Percentiles rank a stretch among this genome's conserved stretches.
These are phyloP conservation scores for Sarcophaga carnaria DNA, from an alignment of 2,888 invertebrate species.

Conservation along the genomic window DNA sequence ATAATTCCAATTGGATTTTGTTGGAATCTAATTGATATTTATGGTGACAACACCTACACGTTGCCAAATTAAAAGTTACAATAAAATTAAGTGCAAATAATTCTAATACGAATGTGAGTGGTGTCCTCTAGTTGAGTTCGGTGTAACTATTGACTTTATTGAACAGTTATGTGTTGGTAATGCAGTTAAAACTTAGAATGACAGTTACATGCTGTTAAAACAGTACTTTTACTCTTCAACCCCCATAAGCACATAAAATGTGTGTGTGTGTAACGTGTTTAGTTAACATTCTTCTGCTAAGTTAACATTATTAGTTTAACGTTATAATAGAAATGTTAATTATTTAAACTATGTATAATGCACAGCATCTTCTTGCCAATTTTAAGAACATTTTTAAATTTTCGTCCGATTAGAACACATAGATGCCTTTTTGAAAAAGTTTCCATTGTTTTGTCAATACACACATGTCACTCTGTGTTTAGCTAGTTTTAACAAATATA, in stretches of 20 bases:
- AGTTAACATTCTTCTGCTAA: background rate
- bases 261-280: slow-evolving; percentile 1
- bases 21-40: slow-evolving; percentile 22
- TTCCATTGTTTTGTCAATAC: too few relatives aligned
- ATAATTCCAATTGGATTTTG: slow-evolving; percentile 37
- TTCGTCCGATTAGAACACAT: too few relatives aligned
- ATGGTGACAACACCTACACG: slow-evolving; percentile 27
- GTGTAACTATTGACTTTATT: background rate
- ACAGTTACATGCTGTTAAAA: slow-evolving; percentile 67
- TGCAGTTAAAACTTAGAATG: slow-evolving; percentile 23
- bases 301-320: background rate
- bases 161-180: slow-evolving; percentile 59
- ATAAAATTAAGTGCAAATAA: slow-evolving; percentile 8
- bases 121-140: slow-evolving; percentile 63
- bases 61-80: slow-evolving; percentile 22
- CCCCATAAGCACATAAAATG: slow-evolving; percentile 16
- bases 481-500: too few relatives aligned
- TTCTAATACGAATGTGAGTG: slow-evolving; percentile 55
- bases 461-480: too few relatives aligned
- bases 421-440: too few relatives aligned
- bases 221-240: slow-evolving; percentile 51
- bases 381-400: too few relatives aligned
- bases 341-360: background rate
- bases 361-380: background rate
- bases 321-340: background rate